phyloP scores from a whole-genome alignment of 2,113 vertebrate species.

The Edolisoma coerulescens region DNA sequence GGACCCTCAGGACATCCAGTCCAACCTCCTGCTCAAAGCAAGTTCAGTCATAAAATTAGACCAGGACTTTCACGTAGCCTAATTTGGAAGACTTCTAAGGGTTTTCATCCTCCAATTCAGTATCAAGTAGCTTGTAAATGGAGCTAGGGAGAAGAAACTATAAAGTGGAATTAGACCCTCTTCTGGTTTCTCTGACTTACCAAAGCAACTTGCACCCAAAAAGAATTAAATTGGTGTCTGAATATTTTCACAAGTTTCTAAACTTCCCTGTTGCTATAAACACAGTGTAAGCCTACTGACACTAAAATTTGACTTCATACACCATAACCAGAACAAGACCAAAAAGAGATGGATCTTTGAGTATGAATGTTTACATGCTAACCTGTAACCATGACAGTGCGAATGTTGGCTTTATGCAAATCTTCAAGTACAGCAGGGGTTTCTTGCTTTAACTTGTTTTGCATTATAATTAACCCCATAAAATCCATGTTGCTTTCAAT shows the following conservation, averaged over 20 bases:
- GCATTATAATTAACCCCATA: slow-evolving; percentile 96
- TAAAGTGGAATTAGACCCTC: accelerated
- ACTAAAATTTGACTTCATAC: not conserved
- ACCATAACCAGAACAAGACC: not conserved
- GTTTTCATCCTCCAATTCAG: not conserved
- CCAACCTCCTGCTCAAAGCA: not conserved
- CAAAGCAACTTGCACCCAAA: not conserved
- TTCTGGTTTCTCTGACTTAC: not conserved
- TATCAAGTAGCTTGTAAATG: not conserved
- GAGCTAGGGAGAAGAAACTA: not conserved
- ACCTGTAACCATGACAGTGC: slow-evolving; percentile 99
- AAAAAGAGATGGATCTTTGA: not conserved
- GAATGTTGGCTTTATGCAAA: slow-evolving; percentile 88
- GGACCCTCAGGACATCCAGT: not conserved
- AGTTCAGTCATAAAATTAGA: not conserved
- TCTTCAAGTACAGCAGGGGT: slow-evolving; percentile 89
- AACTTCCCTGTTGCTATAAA: not conserved
- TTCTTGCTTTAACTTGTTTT: slow-evolving; percentile 95
- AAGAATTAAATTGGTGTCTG: not conserved
- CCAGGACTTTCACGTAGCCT: not conserved
- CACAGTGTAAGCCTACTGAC: not conserved
- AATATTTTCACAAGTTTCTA: not conserved
- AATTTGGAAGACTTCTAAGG: not conserved
- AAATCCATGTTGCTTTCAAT: slow-evolving; percentile 96
- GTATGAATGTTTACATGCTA: not conserved